Base-by-base conservation (phyloP, 2,797 vertebrate genomes). In the Melanotaenia pygmaea region DNA sequence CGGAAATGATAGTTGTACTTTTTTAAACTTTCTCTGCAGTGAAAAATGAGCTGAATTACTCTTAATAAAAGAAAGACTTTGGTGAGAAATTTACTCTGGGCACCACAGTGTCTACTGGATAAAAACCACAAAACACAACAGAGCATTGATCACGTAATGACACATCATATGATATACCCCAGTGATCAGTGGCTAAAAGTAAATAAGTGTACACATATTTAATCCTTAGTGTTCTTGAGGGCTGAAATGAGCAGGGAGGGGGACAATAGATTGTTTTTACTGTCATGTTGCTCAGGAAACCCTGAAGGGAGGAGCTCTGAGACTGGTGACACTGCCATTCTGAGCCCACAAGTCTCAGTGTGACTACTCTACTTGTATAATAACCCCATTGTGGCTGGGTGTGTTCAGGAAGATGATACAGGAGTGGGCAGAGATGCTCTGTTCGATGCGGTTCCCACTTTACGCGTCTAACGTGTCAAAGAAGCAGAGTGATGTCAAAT, bases 361-460 rank as follows among this genome's bases (percentile, higher is more conserved):
- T n/a, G 1, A n/a, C 38, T 16, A 5, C 3, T 16, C 59, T 54
- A 70, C n/a, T 68, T 26, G 50, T 1, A 88, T 79, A 88, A 78
- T 64, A 14, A 43, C 47, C 26, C 12, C 79, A 71, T 76, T 87
- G 77, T 88, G 4, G 3, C 59, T 20, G 1, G n/a, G 67, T 34
- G 40, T 45, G 51, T 51, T 72, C 34, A 30, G 43, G 60, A 43
- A 3, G 38, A 45, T 0, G 4, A 28, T 13, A 56, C 26, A 60
- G 13, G 16, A 61, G 62, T 35, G 53, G 26, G 20, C 1, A 22
- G 16, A 43, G 14, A 43, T 43, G 16, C 40, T 18, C 14, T 43
- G 14, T 18, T 43, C 8, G 51, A 24, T 72, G 22, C 65, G 65
- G 72, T 71, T 74, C 72, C 20, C 20, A 24, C 54, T 61, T 28